A percentile compares a stretch with the other conserved stretches of the same genome.
Conservation (phyloP, 1,140 invertebrate species). For the Euura lappo region DNA sequence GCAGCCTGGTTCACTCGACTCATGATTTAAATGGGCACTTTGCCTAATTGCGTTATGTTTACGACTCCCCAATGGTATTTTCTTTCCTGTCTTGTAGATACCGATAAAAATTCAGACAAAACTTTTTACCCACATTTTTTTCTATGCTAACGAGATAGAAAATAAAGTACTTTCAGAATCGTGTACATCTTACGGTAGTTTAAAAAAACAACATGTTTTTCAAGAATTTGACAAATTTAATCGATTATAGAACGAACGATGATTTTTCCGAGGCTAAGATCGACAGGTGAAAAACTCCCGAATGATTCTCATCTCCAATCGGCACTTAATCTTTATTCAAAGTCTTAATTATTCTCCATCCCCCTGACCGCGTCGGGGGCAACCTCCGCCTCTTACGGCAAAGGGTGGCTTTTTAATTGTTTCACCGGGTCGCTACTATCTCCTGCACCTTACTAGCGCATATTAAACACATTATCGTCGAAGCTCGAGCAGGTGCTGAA, state of each 20-base stretch:
- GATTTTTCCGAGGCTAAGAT: neutral
- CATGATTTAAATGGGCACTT: constrained; percentile 37
- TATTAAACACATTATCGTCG: constrained; percentile 12
- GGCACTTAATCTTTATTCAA: constrained; percentile 10
- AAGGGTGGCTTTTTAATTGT: constrained; percentile 20
- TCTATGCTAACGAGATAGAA: too few species aligned
- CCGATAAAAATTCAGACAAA: constrained; percentile 16
- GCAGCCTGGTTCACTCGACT: constrained; percentile 17
- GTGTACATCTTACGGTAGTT: too few species aligned
- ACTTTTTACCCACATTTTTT: too few species aligned
- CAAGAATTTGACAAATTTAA: too few species aligned
- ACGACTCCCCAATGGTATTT: constrained; percentile 27
- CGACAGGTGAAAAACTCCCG: constrained; percentile 2
- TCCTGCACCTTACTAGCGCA: neutral
- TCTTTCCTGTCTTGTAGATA: neutral
- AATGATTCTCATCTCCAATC: neutral
- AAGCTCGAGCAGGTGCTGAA: constrained; percentile 12
- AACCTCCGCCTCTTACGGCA: neutral
- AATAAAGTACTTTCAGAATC: too few species aligned
- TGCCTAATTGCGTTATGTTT: constrained; percentile 43
- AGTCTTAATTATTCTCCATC: constrained; percentile 15
- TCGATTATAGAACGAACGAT: too few species aligned
- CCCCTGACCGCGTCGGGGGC: neutral
- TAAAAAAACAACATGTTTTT: too few species aligned
- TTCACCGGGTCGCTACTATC: neutral